A percentile compares a stretch with the other conserved stretches of the same genome.
These are phyloP conservation scores for Orthonyx spaldingii DNA, from an alignment of 2,113 vertebrate genomes.

Conservation along the genomic window DNA sequence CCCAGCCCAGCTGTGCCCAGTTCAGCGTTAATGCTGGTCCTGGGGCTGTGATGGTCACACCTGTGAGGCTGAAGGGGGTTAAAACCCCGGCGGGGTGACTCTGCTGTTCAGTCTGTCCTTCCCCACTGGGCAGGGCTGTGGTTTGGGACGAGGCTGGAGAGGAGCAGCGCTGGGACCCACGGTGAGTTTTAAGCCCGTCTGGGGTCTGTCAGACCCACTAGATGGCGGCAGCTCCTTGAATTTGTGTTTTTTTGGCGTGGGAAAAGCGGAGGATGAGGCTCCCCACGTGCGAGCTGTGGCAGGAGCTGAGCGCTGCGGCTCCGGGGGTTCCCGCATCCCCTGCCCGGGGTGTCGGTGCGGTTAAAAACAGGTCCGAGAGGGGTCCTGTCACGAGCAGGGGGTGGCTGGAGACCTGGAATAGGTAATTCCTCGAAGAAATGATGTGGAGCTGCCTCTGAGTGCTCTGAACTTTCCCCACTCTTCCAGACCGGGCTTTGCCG, in stretches of 20 bases:
- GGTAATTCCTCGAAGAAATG: accelerated
- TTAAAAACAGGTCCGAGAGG: accelerated
- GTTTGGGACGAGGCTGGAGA: accelerated
- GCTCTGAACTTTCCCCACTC: accelerated
- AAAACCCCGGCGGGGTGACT: accelerated
- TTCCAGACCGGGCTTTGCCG: not conserved
- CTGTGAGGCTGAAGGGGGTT: accelerated
- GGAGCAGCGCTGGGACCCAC: accelerated
- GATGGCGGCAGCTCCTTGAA: slow-evolving; percentile 37
- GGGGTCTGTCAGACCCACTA: not conserved
- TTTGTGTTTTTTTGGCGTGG: accelerated
- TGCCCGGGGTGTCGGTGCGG: accelerated
- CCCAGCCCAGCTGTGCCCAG: not conserved
- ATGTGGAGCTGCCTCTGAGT: accelerated
- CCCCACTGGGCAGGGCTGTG: accelerated
- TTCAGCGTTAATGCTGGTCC: accelerated
- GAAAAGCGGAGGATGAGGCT: accelerated
- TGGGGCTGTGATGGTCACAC: accelerated
- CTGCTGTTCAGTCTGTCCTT: accelerated
- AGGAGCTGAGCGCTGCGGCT: accelerated
- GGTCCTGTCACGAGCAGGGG: accelerated
- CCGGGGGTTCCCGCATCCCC: accelerated
- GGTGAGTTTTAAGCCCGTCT: accelerated
- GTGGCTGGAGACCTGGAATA: accelerated
- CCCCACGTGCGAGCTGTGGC: accelerated